Base-by-base conservation (phyloP, 2,797 vertebrate genomes). In the Cyprinella venusta region DNA sequence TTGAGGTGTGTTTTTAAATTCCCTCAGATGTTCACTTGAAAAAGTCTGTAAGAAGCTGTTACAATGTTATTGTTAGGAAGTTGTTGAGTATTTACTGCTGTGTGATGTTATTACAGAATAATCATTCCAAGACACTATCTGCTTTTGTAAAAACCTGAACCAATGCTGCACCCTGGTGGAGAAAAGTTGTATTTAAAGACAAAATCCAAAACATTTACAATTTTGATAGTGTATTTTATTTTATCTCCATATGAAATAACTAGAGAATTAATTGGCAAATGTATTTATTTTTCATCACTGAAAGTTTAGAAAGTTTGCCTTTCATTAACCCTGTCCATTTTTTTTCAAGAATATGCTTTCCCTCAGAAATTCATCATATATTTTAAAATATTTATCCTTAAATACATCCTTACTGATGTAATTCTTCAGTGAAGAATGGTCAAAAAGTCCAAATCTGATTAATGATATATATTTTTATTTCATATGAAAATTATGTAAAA, bases 121-220 rank as follows among this genome's bases (percentile, higher is more conserved):
- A 48, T 16, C 8, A 16, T 48, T 26, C 16, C 5, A 8, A 36
- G 6, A 40, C 33, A 21, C 16, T n/a, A 10, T 9, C 36, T 33
- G 7, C 3, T 15, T 48, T 48, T 15, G 15, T 10, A 52, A n/a
- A 71, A 2, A 42, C 26, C 21, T 75, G 24, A 52, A 82, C 45
- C 63, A 76, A 68, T 76, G 80, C 80, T 82, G 80, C 48, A 2
- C 48, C 50, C 80, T 82, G 24, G 70, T 82, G 80, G 80, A 45
- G 76, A 6, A 77, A 30, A 48, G 2, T 24, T 76, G 6, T 21
- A 52, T 64, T 30, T n/a, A 16, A 48, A 48, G 15, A 52, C 2
- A 38, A 12, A 15, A 42, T 42, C 2, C 21, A 45, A 13, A 45
- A 16, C 6, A 24, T 13, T 33, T 45, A 4, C 21, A 13, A 10